These are phyloP conservation scores for Eretmochelys imbricata DNA, from an alignment of 2,113 vertebrate species.

Conservation along the genomic window DNA sequence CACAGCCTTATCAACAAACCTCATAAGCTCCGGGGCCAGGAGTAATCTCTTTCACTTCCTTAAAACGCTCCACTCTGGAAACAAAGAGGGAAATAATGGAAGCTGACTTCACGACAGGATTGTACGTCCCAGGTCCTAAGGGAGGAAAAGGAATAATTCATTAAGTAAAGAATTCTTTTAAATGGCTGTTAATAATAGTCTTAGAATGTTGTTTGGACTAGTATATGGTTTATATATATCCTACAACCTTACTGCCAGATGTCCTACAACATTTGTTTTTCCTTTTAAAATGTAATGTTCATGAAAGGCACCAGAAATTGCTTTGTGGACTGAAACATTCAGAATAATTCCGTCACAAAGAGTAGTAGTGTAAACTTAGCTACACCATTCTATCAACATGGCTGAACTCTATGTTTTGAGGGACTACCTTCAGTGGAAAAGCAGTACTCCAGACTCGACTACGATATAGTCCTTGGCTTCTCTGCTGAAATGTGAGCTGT, in stretches of 20 bases:
- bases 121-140: constrained; percentile 79
- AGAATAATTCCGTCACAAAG: neutral
- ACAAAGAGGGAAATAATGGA: constrained; percentile 71
- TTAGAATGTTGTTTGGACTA: neutral
- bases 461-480: neutral
- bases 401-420: neutral
- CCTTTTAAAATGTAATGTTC: neutral
- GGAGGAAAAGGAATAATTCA: constrained; percentile 29
- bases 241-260: neutral
- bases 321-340: neutral
- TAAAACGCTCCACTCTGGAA: constrained; percentile 78
- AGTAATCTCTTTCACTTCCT: constrained; percentile 64
- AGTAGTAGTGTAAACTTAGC: neutral
- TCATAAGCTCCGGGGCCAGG: constrained; percentile 82
- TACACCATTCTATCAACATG: neutral
- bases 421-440: neutral
- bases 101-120: constrained; percentile 67
- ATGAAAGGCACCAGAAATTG: neutral
- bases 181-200: neutral
- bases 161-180: neutral
- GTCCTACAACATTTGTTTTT: neutral
- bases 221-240: neutral
- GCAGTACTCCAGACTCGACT: neutral
- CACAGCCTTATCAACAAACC: constrained; percentile 67
- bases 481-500: neutral